Evolutionary conservation across 2,797 vertebrate species (phyloP), one percentile per base, ranked within the genome.

Genomic region (Myripristis murdjan): DNA sequence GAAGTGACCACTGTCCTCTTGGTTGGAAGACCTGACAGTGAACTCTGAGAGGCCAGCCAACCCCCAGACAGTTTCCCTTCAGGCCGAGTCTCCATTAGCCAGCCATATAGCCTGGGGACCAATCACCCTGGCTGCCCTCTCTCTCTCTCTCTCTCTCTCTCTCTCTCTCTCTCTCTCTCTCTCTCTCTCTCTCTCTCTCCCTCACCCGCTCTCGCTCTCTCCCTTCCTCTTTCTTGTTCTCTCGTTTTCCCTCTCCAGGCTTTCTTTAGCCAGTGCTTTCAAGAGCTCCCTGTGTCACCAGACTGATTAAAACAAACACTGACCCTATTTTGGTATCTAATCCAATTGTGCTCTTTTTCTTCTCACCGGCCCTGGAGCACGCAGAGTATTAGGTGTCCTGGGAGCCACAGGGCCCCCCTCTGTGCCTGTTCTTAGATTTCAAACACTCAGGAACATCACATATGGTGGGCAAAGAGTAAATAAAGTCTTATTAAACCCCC

Each of bases 251-350:
- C 51, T 49, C 54, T 54, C 75, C 72, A 85, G 68, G 53, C 61
- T 70, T 37, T 83, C 89, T 91, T 87, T 87, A 88, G 89, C 90
- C 71, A 58, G 79, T 79, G 86, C 92, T 95, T 94, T 93, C 92
- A 96, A 96, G 94, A 94, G 93, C 94, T 95, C 94, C 91, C 93
- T 91, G 83, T 95, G 96, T 96, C 96, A 96, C 93, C 91, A 92
- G 92, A 88, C 92, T 96, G 95, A 97, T 96, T 96, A 97, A 97
- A 96, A 95, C 94, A 96, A 97, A 97, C 96, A 97, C 87, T 83
- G 93, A 90, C 91, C 90, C 72, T 96, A 95, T 97, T 97, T 96
- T 96, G 94, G 92, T 96, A 96, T 95, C 95, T 96, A 97, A 97
- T 97, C 95, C 93, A 95, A 96, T 97, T 96, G 93, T 93, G 92